Conservation (phyloP, 2,888 invertebrate species). For the Apodemia zela region DNA sequence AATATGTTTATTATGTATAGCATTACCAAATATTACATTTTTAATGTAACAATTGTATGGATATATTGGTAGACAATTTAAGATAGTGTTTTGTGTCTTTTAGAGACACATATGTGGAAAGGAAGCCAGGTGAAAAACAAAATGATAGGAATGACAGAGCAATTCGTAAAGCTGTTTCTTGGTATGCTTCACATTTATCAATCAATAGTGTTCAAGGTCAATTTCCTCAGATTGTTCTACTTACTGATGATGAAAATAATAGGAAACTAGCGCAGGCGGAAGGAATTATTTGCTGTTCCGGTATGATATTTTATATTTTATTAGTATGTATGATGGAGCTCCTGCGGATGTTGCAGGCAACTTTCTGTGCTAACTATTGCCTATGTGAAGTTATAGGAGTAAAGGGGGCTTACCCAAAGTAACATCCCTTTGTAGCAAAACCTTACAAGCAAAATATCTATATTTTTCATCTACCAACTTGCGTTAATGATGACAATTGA, state of each 20-base stretch:
- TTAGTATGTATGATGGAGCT: too few relatives aligned
- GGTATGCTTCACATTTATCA: constrained; percentile 90
- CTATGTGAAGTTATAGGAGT: too few relatives aligned
- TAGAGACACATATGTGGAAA: constrained; percentile 93
- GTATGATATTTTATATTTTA: constrained; percentile 59
- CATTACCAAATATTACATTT: too few relatives aligned
- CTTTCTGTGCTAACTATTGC: too few relatives aligned
- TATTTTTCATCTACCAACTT: too few relatives aligned
- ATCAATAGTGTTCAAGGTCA: constrained; percentile 44
- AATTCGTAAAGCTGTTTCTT: constrained; percentile 88
- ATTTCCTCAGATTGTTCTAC: constrained; percentile 84
- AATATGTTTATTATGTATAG: too few relatives aligned
- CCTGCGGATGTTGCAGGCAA: too few relatives aligned
- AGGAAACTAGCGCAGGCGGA: constrained; percentile 85
- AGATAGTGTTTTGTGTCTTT: neutral
- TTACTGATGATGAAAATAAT: constrained; percentile 92
- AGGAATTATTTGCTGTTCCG: constrained; percentile 85
- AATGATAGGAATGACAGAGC: constrained; percentile 97
- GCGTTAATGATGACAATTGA: too few relatives aligned
- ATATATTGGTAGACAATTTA: constrained; percentile 7
- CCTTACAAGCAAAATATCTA: too few relatives aligned
- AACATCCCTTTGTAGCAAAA: too few relatives aligned
- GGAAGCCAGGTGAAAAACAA: constrained; percentile 88
- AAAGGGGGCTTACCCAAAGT: too few relatives aligned
- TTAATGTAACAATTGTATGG: neutral